phyloP scores from a whole-genome alignment of 2,113 vertebrate species.

The Cebidichthys violaceus region DNA sequence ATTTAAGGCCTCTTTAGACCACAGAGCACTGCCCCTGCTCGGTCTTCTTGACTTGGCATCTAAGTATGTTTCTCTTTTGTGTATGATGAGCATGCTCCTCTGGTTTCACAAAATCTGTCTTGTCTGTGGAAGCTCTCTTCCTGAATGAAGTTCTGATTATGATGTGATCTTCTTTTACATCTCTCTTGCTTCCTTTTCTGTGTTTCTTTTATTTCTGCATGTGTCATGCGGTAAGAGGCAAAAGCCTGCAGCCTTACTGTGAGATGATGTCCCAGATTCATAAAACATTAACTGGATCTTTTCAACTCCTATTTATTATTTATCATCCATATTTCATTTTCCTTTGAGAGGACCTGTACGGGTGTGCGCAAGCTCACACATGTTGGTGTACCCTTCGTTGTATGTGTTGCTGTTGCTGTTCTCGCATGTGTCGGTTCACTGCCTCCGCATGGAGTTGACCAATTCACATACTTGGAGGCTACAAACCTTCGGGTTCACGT shows the following conservation, averaged over 20 bases:
- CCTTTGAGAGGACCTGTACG: conserved; percentile 78
- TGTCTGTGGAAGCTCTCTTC: conserved; percentile 58
- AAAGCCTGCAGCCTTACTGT: conserved; percentile 78
- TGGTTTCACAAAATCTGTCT: conserved; percentile 56
- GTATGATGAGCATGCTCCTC: conserved; percentile 62
- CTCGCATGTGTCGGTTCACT: conserved; percentile 47
- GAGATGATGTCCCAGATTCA: conserved; percentile 84
- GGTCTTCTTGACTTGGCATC: conserved; percentile 49
- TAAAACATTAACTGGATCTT: conserved; percentile 84
- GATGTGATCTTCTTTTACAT: conserved; percentile 62
- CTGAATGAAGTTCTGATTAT: conserved; percentile 67
- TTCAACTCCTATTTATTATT: conserved; percentile 84
- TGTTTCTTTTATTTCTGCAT: conserved; percentile 69
- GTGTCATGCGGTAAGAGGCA: conserved; percentile 76
- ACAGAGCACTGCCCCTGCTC: conserved; percentile 45
- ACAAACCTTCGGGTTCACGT: conserved; percentile 46
- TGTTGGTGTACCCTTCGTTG: conserved; percentile 48
- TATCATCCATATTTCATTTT: conserved; percentile 79
- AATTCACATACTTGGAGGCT: conserved; percentile 45
- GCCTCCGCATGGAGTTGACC: conserved; percentile 53
- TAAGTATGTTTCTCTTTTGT: conserved; percentile 43
- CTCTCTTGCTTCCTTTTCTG: conserved; percentile 50
- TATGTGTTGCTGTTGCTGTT: conserved; percentile 47
- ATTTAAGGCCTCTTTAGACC: conserved; percentile 44
- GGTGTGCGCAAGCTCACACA: conserved; percentile 53